phyloP scores from a whole-genome alignment of 2,113 vertebrate species.

The Atrichornis clamosus region DNA sequence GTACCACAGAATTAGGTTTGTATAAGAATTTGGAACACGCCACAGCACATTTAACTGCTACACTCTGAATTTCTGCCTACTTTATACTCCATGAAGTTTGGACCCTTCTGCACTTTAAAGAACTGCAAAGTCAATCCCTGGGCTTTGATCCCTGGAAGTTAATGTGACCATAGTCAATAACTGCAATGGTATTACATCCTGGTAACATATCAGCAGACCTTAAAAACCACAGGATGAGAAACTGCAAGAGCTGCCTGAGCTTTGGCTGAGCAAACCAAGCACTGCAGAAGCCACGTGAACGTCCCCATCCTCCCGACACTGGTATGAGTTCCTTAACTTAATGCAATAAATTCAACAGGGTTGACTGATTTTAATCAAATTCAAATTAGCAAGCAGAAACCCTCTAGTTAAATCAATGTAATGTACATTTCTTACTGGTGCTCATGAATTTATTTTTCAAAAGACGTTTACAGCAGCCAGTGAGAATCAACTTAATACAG shows the following conservation, averaged over 20 bases:
- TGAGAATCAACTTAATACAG: not conserved
- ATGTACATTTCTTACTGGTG: not conserved
- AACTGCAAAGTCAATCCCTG: not conserved
- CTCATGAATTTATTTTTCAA: not conserved
- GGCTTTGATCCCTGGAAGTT: not conserved
- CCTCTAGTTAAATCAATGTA: not conserved
- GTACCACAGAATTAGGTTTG: not conserved
- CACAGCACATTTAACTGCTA: not conserved
- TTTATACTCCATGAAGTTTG: not conserved
- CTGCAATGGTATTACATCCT: not conserved
- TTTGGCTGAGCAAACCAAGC: not conserved
- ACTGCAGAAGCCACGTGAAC: not conserved
- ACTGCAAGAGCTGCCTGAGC: not conserved
- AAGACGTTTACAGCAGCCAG: not conserved
- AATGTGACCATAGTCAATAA: not conserved
- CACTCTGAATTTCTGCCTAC: not conserved
- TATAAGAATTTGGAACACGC: not conserved
- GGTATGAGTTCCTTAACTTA: not conserved
- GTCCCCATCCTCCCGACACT: not conserved
- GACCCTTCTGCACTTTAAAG: not conserved
- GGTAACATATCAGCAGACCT: not conserved
- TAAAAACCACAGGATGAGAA: not conserved
- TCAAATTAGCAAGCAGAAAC: not conserved
- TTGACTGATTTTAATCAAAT: not conserved
- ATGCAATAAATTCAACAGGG: not conserved